phyloP scores from a whole-genome alignment of 2,113 vertebrate species.

The Entelurus aequoreus region DNA sequence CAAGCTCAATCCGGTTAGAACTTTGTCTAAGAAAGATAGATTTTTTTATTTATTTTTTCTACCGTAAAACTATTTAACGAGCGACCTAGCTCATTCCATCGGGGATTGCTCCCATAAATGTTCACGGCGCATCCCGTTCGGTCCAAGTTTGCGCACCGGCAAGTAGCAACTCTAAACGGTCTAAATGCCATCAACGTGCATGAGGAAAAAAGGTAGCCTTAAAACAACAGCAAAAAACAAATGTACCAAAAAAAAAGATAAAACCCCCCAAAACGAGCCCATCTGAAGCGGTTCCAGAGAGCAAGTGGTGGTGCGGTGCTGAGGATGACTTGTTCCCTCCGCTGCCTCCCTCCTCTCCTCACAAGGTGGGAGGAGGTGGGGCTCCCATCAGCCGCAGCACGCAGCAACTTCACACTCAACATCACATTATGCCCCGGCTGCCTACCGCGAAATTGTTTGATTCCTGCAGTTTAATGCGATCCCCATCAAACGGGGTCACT shows the following conservation, averaged over 20 bases:
- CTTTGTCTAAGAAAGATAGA: constrained; percentile 29
- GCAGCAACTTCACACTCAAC: constrained; percentile 66
- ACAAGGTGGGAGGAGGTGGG: constrained; percentile 70
- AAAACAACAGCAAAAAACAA: background rate
- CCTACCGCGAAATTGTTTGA: constrained; percentile 48
- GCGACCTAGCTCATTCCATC: constrained; percentile 35
- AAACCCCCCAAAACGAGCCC: constrained; percentile 16
- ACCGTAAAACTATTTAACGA: constrained; percentile 15
- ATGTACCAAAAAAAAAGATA: constrained; percentile 10
- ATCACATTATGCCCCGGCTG: constrained; percentile 50
- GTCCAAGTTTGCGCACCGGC: constrained; percentile 55
- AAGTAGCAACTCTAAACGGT: constrained; percentile 25
- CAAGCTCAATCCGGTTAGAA: constrained; percentile 51
- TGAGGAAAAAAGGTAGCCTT: background rate
- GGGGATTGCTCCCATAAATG: constrained; percentile 27
- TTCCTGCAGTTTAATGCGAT: constrained; percentile 52
- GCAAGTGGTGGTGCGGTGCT: constrained; percentile 67
- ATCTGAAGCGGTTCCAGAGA: constrained; percentile 63
- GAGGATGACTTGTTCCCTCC: constrained; percentile 36
- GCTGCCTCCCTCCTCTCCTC: constrained; percentile 49
- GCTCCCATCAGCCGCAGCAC: constrained; percentile 63
- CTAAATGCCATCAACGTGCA: constrained; percentile 11
- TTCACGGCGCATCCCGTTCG: constrained; percentile 48
- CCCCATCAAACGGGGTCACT: constrained; percentile 58
- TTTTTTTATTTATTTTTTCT: constrained; percentile 5